Base-by-base conservation (phyloP, 2,888 invertebrate genomes). In the Sussaba pulchella region DNA sequence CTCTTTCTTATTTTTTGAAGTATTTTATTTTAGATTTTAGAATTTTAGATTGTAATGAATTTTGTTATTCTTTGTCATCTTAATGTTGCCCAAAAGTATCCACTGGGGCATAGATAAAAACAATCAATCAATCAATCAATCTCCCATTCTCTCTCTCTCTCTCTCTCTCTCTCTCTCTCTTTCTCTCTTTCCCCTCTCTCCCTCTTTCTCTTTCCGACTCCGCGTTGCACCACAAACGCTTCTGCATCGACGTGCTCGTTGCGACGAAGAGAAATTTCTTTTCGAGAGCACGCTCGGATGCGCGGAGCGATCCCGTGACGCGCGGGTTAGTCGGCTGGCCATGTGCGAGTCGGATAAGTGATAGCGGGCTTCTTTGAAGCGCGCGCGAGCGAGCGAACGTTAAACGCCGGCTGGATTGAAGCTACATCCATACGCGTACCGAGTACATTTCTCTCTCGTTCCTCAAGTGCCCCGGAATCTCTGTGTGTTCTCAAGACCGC, bases 321-420 rank as follows among this genome's bases (percentile, higher is more conserved):
- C 66, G 74, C 24, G 31, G 71, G 52, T 64, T 71, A 73, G 57
- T 66, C 67, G 31, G 85, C 78, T 87, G 89, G 92, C 92, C 92
- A 92, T 92, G 91, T 91, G 92, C 87, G 82, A 78, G 81, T 54
- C 17, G 87, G 84, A 85, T 85, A 86, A 88, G 82, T 87, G 91
- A 91, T 91, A 91, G 91, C 91, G 91, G 91, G 85, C 39, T 63
- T 84, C 89, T 90, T 91, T 90, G 88, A 91, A 84, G 86, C 63
- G 77, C 41, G 66, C 59, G 59, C 69, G 63, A 43, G 66, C 31
- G 31, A 2, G 31, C 31, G 31, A 31, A 6, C 31, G 31, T 6
- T 31, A 31, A 6, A 43, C 77, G 61, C 61, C 71, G 79, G 59
- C 31, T 50, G 59, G 76, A 71, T 64, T 45, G 59, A 63, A 72